Conservation (phyloP, 2,797 vertebrate genomes). For the Halcyon chelicuti region DNA sequence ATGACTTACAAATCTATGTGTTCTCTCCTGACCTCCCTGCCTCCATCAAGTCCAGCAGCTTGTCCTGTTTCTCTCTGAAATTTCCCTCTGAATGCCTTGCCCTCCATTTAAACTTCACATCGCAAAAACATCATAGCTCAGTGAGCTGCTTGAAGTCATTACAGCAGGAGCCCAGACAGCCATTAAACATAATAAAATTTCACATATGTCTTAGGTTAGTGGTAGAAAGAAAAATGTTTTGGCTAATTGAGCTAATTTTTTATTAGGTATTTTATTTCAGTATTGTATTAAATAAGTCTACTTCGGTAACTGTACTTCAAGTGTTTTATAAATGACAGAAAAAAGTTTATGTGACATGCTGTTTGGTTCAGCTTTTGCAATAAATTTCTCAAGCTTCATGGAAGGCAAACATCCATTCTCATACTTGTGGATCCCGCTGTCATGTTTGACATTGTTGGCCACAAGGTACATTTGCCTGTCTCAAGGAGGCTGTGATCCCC, state of each 20-base stretch:
- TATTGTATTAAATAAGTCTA: conserved; percentile 7
- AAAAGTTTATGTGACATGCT: not conserved
- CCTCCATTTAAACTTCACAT: conserved; percentile 60
- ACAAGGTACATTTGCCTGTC: not conserved
- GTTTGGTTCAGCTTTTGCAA: conserved; percentile 8
- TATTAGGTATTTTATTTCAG: conserved; percentile 48
- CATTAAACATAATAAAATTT: conserved; percentile 62
- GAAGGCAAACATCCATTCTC: not conserved
- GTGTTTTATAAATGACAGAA: conserved; percentile 17
- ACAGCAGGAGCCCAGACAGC: conserved; percentile 26
- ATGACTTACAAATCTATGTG: conserved; percentile 63
- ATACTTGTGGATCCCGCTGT: not conserved
- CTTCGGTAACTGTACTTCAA: not conserved
- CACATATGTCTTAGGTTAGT: conserved; percentile 48
- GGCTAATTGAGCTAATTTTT: conserved; percentile 60
- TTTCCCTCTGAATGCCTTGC: conserved; percentile 48
- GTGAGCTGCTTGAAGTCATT: conserved; percentile 53
- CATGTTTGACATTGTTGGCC: not conserved
- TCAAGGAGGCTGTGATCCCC: not conserved
- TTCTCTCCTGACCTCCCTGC: conserved; percentile 39
- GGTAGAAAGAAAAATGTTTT: conserved; percentile 64
- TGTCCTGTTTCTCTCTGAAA: conserved; percentile 18
- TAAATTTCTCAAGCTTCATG: not conserved
- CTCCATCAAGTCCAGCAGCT: conserved; percentile 20
- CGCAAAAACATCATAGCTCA: conserved; percentile 53